Percentiles rank a stretch among this genome's conserved stretches.
Conservation (phyloP, 2,113 vertebrate genomes). For the Carassius auratus region DNA sequence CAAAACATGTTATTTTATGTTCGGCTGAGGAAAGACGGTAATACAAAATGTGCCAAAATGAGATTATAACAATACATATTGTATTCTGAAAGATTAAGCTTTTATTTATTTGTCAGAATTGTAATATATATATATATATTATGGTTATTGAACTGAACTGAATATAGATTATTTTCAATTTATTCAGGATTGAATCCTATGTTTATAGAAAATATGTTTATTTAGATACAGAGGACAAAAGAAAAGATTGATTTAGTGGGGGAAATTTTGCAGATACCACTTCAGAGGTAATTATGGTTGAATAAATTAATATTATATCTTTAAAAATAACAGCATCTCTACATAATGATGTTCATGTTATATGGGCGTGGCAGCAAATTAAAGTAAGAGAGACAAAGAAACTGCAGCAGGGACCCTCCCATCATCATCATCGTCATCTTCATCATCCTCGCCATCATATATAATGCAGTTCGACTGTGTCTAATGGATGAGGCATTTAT, state of each 20-base stretch:
- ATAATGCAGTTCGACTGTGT: slow-evolving; percentile 26
- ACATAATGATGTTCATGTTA: background rate
- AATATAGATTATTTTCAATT: background rate
- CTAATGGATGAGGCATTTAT: background rate
- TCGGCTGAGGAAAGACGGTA: background rate
- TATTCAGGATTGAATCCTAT: background rate
- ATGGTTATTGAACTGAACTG: background rate
- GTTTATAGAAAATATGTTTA: background rate
- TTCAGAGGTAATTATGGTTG: background rate
- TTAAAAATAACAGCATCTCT: background rate
- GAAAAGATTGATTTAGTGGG: background rate
- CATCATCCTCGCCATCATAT: background rate
- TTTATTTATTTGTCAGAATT: background rate
- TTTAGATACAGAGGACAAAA: background rate
- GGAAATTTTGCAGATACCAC: background rate
- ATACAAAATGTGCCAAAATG: background rate
- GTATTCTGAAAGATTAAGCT: background rate
- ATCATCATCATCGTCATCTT: slow-evolving; percentile 36
- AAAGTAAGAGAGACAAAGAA: slow-evolving; percentile 41
- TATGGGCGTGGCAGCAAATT: slow-evolving; percentile 70
- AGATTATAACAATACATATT: background rate
- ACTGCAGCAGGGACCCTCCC: slow-evolving; percentile 28
- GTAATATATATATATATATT: background rate
- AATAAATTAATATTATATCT: background rate
- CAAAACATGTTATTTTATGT: background rate